Percentiles rank a stretch among this genome's conserved stretches.
phyloP scores from a whole-genome alignment of 1,140 invertebrate genomes.

The Calephelis virginiensis region DNA sequence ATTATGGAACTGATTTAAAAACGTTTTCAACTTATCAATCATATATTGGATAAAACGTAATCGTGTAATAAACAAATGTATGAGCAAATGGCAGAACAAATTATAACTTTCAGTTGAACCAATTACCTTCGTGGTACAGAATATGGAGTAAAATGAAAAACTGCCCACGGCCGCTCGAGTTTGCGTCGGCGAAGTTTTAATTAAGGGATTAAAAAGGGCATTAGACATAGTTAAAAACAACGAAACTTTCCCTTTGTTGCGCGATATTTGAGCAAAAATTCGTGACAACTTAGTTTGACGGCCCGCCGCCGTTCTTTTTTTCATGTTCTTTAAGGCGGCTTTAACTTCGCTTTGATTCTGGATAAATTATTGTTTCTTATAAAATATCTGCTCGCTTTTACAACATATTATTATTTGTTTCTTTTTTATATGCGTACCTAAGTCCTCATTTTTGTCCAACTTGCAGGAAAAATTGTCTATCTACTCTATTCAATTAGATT shows the following conservation, averaged over 20 bases:
- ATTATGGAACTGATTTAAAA: too few species aligned
- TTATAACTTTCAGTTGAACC: constrained; percentile 72
- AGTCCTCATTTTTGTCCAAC: too few species aligned
- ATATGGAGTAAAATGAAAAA: constrained; percentile 77
- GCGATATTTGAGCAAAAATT: constrained; percentile 44
- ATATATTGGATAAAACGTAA: constrained; percentile 5
- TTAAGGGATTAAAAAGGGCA: constrained; percentile 78
- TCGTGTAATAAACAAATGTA: constrained; percentile 65
- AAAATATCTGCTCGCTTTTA: too few species aligned
- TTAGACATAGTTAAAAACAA: constrained; percentile 67
- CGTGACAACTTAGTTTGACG: constrained; percentile 14
- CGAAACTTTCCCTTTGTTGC: constrained; percentile 65
- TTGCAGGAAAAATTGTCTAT: too few species aligned
- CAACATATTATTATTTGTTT: too few species aligned
- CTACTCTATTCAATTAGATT: too few species aligned
- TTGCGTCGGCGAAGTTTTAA: constrained; percentile 72
- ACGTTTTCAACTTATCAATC: too few species aligned
- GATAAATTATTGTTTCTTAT: too few species aligned
- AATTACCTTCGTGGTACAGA: constrained; percentile 62
- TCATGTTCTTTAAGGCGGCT: not conserved
- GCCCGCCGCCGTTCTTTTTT: not conserved
- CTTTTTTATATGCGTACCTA: too few species aligned
- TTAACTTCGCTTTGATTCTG: too few species aligned
- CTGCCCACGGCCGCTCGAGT: constrained; percentile 53
- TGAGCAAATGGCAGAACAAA: constrained; percentile 63